phyloP scores from a whole-genome alignment of 2,888 invertebrate species.

The Meganola albula region DNA sequence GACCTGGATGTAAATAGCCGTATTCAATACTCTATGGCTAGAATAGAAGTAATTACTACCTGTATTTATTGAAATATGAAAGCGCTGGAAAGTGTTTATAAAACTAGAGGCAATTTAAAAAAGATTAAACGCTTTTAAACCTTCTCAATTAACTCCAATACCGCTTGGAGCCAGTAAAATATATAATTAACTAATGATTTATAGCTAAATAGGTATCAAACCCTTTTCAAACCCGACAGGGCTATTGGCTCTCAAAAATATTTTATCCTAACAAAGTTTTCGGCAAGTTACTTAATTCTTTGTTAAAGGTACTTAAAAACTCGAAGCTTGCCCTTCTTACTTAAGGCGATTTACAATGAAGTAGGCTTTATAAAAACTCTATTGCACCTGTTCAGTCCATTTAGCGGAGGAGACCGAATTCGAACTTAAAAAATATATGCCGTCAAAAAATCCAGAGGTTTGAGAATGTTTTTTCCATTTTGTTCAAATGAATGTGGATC shows the following conservation, averaged over 20 bases:
- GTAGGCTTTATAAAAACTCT: constrained; percentile 54
- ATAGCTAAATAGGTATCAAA: constrained; percentile 30
- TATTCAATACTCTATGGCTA: too few relatives aligned
- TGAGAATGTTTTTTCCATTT: constrained; percentile 12
- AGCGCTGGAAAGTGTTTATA: too few relatives aligned
- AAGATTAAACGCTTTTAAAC: constrained; percentile 26
- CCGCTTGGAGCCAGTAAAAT: constrained; percentile 25
- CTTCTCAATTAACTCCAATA: constrained; percentile 29
- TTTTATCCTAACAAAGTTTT: constrained; percentile 38
- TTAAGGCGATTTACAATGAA: constrained; percentile 62
- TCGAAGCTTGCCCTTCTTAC: constrained; percentile 64
- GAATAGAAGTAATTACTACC: background rate
- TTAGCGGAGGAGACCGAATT: constrained; percentile 52
- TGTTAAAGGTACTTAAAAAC: constrained; percentile 56
- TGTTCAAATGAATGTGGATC: constrained; percentile 12
- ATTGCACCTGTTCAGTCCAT: constrained; percentile 66
- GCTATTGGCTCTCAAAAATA: constrained; percentile 23
- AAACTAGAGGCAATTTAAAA: constrained; percentile 21
- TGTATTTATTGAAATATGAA: constrained; percentile 19
- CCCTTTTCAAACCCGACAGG: constrained; percentile 28
- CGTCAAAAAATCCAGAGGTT: constrained; percentile 26
- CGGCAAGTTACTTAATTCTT: constrained; percentile 38
- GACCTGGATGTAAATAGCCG: too few relatives aligned
- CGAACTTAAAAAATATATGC: constrained; percentile 27
- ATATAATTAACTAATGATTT: constrained; percentile 34